phyloP scores from a whole-genome alignment of 2,113 vertebrate genomes.

The Struthidea cinerea region DNA sequence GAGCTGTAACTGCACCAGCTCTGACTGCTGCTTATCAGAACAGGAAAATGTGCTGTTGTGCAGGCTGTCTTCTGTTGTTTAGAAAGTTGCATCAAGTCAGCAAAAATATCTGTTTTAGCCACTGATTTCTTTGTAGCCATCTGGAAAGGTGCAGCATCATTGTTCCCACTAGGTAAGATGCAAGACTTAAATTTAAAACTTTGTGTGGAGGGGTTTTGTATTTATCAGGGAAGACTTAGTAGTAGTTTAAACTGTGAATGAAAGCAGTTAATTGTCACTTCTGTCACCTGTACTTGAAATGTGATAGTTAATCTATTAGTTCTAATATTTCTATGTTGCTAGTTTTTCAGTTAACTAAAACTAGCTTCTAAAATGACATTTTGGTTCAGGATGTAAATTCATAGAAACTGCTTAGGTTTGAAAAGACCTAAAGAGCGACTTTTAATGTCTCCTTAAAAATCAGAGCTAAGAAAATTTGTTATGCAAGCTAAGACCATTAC shows the following conservation, averaged over 20 bases:
- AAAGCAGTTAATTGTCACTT: not conserved
- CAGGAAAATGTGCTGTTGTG: not conserved
- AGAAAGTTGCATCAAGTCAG: slow-evolving; percentile 24
- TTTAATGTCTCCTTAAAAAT: not conserved
- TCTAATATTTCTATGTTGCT: not conserved
- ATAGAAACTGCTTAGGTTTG: not conserved
- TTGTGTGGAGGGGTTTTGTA: not conserved
- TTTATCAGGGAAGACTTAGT: not conserved
- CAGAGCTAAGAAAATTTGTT: not conserved
- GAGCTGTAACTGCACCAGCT: not conserved
- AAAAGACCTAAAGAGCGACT: not conserved
- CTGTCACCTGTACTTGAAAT: not conserved
- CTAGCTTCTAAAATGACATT: not conserved
- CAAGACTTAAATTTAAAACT: not conserved
- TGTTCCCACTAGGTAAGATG: slow-evolving; percentile 32
- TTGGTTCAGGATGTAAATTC: not conserved
- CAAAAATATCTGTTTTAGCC: not conserved
- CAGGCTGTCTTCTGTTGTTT: slow-evolving; percentile 20
- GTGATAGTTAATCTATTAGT: not conserved
- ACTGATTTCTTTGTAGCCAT: not conserved
- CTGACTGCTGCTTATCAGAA: not conserved
- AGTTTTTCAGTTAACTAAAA: not conserved
- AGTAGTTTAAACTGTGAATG: not conserved
- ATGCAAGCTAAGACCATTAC: not conserved
- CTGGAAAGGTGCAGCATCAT: slow-evolving; percentile 1